phyloP scores from a whole-genome alignment of 2,797 vertebrate species.

The Champsocephalus esox region DNA sequence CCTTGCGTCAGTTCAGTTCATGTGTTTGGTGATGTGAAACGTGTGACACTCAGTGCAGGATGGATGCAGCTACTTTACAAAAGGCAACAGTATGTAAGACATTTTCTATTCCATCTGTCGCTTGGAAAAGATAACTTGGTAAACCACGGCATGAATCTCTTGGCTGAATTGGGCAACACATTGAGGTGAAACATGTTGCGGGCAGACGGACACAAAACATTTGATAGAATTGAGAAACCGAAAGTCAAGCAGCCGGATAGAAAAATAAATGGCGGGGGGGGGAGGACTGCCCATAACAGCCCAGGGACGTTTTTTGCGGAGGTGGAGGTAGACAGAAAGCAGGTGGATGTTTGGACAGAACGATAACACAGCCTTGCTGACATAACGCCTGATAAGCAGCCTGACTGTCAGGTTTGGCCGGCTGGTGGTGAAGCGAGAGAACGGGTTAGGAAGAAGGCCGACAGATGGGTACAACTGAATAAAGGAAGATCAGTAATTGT shows the following conservation, averaged over 20 bases:
- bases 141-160: conserved; percentile 11
- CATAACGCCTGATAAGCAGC: conserved; percentile 76
- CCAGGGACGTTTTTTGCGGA: conserved; percentile 57
- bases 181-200: conserved; percentile 40
- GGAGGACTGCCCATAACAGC: conserved; percentile 38
- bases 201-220: conserved; percentile 11
- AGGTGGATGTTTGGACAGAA: conserved; percentile 76
- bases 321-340: conserved; percentile 76
- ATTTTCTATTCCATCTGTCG: conserved; percentile 51
- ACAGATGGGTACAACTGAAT: conserved; percentile 48
- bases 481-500: conserved; percentile 38
- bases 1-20: conserved; percentile 1
- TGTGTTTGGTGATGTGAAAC: conserved; percentile 40
- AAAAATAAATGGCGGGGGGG: conserved; percentile 1
- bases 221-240: conserved; percentile 27
- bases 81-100: conserved; percentile 40
- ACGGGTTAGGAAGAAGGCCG: conserved; percentile 31
- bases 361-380: conserved; percentile 73
- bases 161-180: conserved; percentile 24
- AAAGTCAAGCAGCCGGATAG: conserved; percentile 31
- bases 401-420: conserved; percentile 76
- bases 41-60: conserved; percentile 46
- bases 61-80: conserved; percentile 37
- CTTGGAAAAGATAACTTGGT: conserved; percentile 36
- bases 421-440: conserved; percentile 46